Percentiles rank a stretch among this genome's conserved stretches.
Evolutionary conservation across 1,140 invertebrate genomes (phyloP).

Genomic region (Trichonephila inaurata): DNA sequence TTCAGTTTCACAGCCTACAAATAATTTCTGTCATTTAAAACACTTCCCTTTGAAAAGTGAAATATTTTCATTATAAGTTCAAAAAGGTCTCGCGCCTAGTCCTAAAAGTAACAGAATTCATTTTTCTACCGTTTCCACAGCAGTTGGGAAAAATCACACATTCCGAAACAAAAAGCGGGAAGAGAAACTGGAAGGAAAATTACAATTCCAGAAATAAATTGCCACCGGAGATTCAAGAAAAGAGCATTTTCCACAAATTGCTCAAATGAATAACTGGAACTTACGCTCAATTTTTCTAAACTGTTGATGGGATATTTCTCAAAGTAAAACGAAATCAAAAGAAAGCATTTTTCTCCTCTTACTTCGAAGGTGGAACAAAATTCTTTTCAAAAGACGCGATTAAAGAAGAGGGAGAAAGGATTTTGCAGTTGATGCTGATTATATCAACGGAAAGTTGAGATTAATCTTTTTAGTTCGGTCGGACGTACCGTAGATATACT

Average conservation of each 20-base stretch:
- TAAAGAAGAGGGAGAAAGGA: not conserved
- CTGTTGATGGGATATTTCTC: constrained; percentile 11
- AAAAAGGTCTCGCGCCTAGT: not conserved
- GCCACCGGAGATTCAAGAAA: constrained; percentile 26
- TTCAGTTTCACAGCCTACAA: too few relatives aligned
- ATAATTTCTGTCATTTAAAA: too few relatives aligned
- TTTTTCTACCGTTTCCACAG: not conserved
- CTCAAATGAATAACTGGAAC: constrained; percentile 62
- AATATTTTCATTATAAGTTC: too few relatives aligned
- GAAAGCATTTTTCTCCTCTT: not conserved
- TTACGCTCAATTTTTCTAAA: constrained; percentile 41
- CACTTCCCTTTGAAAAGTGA: too few relatives aligned
- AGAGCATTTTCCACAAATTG: constrained; percentile 45
- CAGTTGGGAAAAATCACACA: not conserved
- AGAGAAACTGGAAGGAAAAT: constrained; percentile 7
- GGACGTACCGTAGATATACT: not conserved
- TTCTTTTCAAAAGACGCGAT: constrained; percentile 8
- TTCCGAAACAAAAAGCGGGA: not conserved
- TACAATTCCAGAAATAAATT: constrained; percentile 61
- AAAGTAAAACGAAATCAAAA: constrained; percentile 24
- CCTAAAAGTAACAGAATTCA: not conserved
- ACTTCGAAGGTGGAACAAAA: not conserved
- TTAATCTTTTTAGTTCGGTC: not conserved
- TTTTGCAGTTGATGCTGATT: constrained; percentile 1
- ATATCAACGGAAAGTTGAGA: constrained; percentile 8